Conservation (phyloP, 1,140 invertebrate genomes). For the Theocolax elegans region DNA sequence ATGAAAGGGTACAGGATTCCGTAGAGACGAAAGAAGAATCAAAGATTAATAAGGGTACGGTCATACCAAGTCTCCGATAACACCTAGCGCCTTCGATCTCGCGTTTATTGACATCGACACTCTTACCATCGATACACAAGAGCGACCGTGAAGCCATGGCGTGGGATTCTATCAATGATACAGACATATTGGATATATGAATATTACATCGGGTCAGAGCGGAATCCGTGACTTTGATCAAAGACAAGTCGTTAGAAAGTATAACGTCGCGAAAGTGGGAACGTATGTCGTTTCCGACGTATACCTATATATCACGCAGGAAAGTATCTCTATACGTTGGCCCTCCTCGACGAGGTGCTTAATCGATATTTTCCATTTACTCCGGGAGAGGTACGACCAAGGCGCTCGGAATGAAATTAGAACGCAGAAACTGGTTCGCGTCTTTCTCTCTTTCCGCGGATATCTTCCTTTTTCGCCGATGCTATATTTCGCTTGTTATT, state of each 20-base stretch:
- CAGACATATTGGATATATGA: constrained; percentile 55
- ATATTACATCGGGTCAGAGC: constrained; percentile 49
- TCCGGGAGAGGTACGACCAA: neutral
- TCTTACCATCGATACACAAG: constrained; percentile 10
- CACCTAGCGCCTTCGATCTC: no score
- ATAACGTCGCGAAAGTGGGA: constrained; percentile 16
- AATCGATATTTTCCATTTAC: constrained; percentile 50
- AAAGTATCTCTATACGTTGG: no score
- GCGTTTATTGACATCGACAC: no score
- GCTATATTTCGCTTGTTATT: neutral
- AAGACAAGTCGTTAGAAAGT: constrained; percentile 45
- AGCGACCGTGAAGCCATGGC: neutral
- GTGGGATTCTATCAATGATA: constrained; percentile 47
- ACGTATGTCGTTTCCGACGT: no score
- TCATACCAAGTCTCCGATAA: no score
- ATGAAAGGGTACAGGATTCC: no score
- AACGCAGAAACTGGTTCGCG: neutral
- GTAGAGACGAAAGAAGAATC: no score
- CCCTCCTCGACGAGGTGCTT: no score
- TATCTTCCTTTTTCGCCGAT: no score
- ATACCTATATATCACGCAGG: no score
- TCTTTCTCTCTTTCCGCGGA: neutral
- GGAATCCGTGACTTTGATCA: constrained; percentile 39
- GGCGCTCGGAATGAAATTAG: constrained; percentile 10
- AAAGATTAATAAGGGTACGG: no score